phyloP scores from a whole-genome alignment of 1,140 invertebrate genomes.

The Rhagoletis zephyria region DNA sequence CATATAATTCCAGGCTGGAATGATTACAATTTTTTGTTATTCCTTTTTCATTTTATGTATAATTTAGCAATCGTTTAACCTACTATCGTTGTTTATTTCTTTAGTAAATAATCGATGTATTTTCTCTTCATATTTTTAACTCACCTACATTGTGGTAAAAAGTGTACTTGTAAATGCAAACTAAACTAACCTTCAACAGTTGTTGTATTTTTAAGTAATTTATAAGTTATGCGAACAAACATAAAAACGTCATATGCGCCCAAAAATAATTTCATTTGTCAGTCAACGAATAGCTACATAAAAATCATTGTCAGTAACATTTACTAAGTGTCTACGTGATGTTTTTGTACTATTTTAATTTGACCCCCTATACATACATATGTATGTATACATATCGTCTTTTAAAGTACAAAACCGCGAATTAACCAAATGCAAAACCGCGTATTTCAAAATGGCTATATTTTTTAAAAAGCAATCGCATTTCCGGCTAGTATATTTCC shows the following conservation, averaged over 20 bases:
- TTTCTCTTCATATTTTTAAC: conserved; percentile 12
- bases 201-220: conserved; percentile 43
- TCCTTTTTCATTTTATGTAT: not conserved
- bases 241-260: conserved; percentile 7
- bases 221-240: not conserved
- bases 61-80: conserved; percentile 1
- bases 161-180: not conserved
- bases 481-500: too few species aligned
- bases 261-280: not conserved
- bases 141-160: conserved; percentile 19
- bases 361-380: not conserved
- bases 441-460: too few species aligned
- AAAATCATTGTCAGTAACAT: not conserved
- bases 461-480: too few species aligned
- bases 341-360: conserved; percentile 12
- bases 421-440: too few species aligned
- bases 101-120: not conserved
- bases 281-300: not conserved
- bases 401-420: too few species aligned
- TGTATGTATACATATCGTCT: not conserved
- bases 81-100: not conserved
- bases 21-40: not conserved
- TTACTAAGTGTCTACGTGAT: conserved; percentile 47
- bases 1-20: not conserved
- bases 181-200: not conserved